phyloP scores from a whole-genome alignment of 2,888 invertebrate genomes.

The Bombylius discolor region DNA sequence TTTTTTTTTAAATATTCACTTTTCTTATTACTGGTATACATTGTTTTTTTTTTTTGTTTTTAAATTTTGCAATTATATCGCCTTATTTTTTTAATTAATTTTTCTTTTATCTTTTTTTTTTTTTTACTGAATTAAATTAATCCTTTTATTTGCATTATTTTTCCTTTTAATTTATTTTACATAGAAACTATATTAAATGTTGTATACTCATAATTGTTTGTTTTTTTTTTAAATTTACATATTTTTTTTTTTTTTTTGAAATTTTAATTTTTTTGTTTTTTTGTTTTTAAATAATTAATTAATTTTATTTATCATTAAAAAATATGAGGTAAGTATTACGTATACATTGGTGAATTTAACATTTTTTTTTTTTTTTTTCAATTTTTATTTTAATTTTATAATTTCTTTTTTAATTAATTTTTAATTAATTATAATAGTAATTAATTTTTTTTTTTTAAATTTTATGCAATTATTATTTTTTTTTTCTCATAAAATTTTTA shows the following conservation, averaged over 20 bases:
- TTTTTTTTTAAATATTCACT: neutral
- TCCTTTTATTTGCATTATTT: neutral
- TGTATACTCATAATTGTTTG: neutral
- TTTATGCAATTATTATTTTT: too few relatives aligned
- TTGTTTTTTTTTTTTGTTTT: neutral
- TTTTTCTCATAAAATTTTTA: too few relatives aligned
- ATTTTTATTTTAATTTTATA: constrained; percentile 1
- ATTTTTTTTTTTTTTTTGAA: neutral
- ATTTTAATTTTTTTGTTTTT: neutral
- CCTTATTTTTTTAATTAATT: neutral
- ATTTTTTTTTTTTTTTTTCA: neutral
- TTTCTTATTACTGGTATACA: neutral
- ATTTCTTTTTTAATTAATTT: neutral
- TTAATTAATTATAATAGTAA: neutral
- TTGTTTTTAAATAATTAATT: constrained; percentile 5
- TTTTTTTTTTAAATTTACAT: neutral
- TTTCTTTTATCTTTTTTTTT: neutral
- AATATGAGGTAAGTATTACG: constrained; percentile 18
- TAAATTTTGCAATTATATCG: neutral
- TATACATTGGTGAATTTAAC: constrained; percentile 16
- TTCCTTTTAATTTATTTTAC: neutral
- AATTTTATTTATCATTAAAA: constrained; percentile 3
- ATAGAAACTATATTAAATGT: neutral
- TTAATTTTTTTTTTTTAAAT: constrained; percentile 1
- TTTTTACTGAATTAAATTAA: neutral